These are phyloP conservation scores for Mobula birostris DNA, from an alignment of 2,113 vertebrate species.

Conservation along the genomic window DNA sequence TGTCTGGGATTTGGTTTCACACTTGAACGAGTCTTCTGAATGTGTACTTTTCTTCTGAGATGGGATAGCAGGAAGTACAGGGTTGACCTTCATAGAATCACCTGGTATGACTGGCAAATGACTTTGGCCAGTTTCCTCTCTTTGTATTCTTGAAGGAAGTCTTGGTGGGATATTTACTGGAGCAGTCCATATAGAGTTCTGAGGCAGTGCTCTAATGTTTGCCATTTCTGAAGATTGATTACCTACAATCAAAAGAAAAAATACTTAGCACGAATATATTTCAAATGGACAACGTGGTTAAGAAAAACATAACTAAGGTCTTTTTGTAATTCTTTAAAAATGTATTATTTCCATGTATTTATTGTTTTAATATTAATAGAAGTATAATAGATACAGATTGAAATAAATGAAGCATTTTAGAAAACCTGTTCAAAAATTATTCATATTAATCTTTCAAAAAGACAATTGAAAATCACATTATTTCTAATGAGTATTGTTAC, in stretches of 20 bases:
- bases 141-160: slow-evolving; percentile 43
- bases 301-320: background rate
- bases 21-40: slow-evolving; percentile 41
- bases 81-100: slow-evolving; percentile 57
- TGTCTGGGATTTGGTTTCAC: slow-evolving; percentile 37
- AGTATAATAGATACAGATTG: too few relatives aligned
- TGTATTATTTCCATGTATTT: too few relatives aligned
- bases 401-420: too few relatives aligned
- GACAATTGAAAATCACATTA: too few relatives aligned
- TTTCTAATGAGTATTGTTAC: too few relatives aligned
- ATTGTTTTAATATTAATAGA: too few relatives aligned
- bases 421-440: too few relatives aligned
- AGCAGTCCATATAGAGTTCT: slow-evolving; percentile 47
- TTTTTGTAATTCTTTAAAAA: background rate
- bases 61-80: slow-evolving; percentile 70
- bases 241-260: slow-evolving; percentile 44
- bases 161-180: slow-evolving; percentile 47
- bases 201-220: slow-evolving; percentile 56
- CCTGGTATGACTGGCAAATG: slow-evolving; percentile 53
- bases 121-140: slow-evolving; percentile 48
- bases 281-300: background rate
- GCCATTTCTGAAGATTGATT: slow-evolving; percentile 51
- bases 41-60: slow-evolving; percentile 56
- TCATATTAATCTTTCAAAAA: too few relatives aligned
- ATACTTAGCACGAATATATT: background rate